Evolutionary conservation across 2,797 vertebrate genomes (phyloP).

Genomic region (Cyprinella venusta): DNA sequence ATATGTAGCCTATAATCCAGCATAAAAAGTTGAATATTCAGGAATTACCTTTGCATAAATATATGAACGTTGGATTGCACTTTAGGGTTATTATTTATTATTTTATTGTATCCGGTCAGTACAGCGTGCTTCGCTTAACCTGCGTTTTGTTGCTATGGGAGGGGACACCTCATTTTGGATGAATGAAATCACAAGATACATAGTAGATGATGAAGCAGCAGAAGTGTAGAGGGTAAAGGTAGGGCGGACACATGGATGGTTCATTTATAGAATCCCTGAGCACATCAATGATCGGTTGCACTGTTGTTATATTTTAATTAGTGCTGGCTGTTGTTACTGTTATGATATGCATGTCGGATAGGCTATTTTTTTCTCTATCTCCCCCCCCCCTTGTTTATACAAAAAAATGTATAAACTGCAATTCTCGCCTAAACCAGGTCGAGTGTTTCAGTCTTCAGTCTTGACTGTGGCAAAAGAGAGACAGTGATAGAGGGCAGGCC

Average conservation of each 20-base stretch:
- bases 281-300: not conserved
- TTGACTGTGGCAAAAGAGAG: slow-evolving; percentile 19
- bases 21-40: not conserved
- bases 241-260: not conserved
- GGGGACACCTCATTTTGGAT: slow-evolving; percentile 7
- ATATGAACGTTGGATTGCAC: not conserved
- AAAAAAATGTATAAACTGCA: not conserved
- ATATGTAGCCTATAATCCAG: not conserved
- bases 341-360: not conserved
- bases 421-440: not conserved
- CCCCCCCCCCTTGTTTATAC: too few species aligned
- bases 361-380: not conserved
- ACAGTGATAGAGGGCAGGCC: slow-evolving; percentile 69
- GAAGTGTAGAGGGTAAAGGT: slow-evolving; percentile 1
- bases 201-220: slow-evolving; percentile 10
- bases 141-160: slow-evolving; percentile 13
- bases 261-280: not conserved
- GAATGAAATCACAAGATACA: slow-evolving; percentile 25
- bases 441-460: not conserved
- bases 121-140: not conserved
- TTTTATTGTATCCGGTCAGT: not conserved
- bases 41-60: not conserved
- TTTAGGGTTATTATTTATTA: not conserved
- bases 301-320: not conserved
- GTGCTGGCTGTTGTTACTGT: not conserved